Base-by-base conservation (phyloP, 2,797 vertebrate genomes). In the Sibirionetta formosa region DNA sequence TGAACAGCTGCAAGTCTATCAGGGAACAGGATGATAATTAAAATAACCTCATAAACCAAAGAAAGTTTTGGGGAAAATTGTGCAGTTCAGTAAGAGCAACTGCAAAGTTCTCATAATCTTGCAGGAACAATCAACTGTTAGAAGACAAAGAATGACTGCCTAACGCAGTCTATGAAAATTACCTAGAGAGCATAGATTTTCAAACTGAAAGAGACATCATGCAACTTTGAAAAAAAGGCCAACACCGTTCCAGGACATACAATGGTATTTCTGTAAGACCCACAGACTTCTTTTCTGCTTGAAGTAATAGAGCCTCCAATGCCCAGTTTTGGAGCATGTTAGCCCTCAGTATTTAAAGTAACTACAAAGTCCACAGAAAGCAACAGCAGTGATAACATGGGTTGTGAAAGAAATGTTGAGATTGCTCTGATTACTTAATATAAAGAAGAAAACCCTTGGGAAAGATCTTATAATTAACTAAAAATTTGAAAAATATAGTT, bases 21-120 rank as follows among this genome's bases (percentile, higher is more conserved):
- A 50, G 14, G 13, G 19, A 71, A n/a, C 3, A 35, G 6, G 7
- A 2, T 46, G 54, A 42, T 64, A 71, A 63, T 66, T 63, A 63
- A 57, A 82, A 63, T 20, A 40, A n/a, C 23, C 76, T 31, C 24
- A 71, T 31, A 77, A 60, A 56, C 1, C 36, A 63, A 44, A 33
- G 24, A 66, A 38, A 24, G 11, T 0, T 85, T 63, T 61, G 0
- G 13, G 5, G 1, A 58, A 72, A 78, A 36, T 0, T 3, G 0
- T 53, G 79, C 31, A 24, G 15, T 40, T 64, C 48, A 40, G 53
- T 29, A 68, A 75, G 2, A 75, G 18, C 7, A 85, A 85, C 79
- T 31, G 35, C 8, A 72, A 46, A 24, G 58, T 86, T 80, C 17
- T 86, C 12, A 18, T 51, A 18, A 48, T 50, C 22, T 23, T 48